Evolutionary conservation across 2,888 invertebrate species (phyloP), one percentile per base, ranked within the genome.

Genomic region (Frankliniella fusca): DNA sequence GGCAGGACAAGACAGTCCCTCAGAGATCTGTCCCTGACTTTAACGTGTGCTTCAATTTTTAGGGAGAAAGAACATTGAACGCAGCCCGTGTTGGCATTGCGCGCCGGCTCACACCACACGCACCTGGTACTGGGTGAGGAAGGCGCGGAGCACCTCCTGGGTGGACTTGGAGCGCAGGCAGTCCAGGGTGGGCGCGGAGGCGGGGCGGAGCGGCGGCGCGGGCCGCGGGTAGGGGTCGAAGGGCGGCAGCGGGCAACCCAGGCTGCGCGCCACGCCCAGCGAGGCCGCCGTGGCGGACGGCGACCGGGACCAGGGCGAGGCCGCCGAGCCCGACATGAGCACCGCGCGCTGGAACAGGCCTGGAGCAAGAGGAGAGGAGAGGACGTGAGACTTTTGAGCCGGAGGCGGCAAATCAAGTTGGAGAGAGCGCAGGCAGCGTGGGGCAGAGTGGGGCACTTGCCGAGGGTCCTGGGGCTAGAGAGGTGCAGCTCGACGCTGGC

Each of bases 401-500:
- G 38, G 38, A n/a, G 38, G 38, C 38, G 38, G 38, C 38, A 38
- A 38, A 38, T 5, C 38, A 2, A n/a, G n/a, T n/a, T n/a, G n/a
- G n/a, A n/a, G n/a, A n/a, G n/a, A n/a, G n/a, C 5, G 38, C 38
- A 38, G 38, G 38, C 38, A 38, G 38, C 38, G 38, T 38, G 38
- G 38, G 3, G 3, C 38, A 5, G 38, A 2, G 3, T 38, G 38
- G 2, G 3, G 38, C 38, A 81, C 80, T 83, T 85, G 93, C 93
- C 93, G 85, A 89, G 87, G n/a, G 93, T 90, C 85, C 92, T 89
- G 49, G 93, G 92, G 20, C 94, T 93, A 48, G 91, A 88, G 85
- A 94, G 90, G 86, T 93, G 93, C 84, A 92, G 90, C 81, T 93
- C 88, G 8, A 93, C 91, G 85, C 93, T 92, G 54, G 92, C 91